Evolutionary conservation across 2,797 vertebrate genomes (phyloP), one percentile per base, ranked within the genome.

Genomic region (Sebastes vulpes): DNA sequence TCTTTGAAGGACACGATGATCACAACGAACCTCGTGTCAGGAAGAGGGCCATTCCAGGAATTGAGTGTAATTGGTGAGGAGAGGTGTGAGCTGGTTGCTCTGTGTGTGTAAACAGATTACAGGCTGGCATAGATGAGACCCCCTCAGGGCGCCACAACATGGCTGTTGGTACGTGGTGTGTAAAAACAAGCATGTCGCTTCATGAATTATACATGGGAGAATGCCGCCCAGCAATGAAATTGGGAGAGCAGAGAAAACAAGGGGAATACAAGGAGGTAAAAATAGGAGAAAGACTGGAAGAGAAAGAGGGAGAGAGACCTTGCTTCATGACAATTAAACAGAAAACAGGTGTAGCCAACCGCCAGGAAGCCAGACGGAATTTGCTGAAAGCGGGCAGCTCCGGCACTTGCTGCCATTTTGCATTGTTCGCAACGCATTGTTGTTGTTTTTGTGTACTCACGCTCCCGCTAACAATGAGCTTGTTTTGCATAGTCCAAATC

Each of bases 171-270:
- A 91, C 90, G 89, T 83, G 92, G 91, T 84, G 88, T 95, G 93
- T 95, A 93, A 92, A 48, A 94, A 94, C 92, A 95, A 95, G 93
- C 88, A 73, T 93, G 94, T 89, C 80, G 69, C 82, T 50, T 90
- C 85, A 94, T 96, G 94, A 95, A 96, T 95, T 93, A 95, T 88
- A 92, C 94, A 96, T 93, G 82, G 88, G 76, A 82, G 77, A 71
- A 93, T 89, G 90, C 79, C 85, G 89, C 80, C 85, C 85, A 79
- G 82, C 80, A 85, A 92, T 93, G 85, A 93, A 94, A 95, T 85
- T 90, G 86, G 83, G 72, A 85, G 80, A 90, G 77, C 26, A 57
- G 71, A 70, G 60, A 87, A 92, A 92, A 88, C 81, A 82, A 79
- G 74, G 72, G 68, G 79, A 77, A 65, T 67, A 81, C 52, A 58